Conservation (phyloP, 2,797 vertebrate species). For the Meda fulgida region DNA sequence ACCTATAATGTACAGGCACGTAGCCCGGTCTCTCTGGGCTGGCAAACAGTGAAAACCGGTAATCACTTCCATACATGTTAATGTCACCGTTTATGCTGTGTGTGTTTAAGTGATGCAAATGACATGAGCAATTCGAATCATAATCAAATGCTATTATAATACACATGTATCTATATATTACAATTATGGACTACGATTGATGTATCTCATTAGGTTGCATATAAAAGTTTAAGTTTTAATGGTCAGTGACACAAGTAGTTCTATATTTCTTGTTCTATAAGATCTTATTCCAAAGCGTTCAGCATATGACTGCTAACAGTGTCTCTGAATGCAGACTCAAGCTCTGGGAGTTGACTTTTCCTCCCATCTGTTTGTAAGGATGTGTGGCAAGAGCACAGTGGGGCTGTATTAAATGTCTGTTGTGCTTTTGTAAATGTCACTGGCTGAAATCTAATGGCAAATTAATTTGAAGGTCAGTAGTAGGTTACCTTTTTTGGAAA, state of each 20-base stretch:
- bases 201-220: neutral
- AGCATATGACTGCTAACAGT: conserved; percentile 10
- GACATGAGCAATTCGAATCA: neutral
- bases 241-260: neutral
- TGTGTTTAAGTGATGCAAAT: neutral
- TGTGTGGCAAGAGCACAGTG: conserved; percentile 12
- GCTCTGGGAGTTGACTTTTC: conserved; percentile 22
- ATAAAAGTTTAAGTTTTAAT: conserved; percentile 21
- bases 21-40: conserved; percentile 96
- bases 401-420: conserved; percentile 63
- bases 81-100: neutral
- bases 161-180: neutral
- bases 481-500: conserved; percentile 69
- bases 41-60: conserved; percentile 98
- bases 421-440: conserved; percentile 67
- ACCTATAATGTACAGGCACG: conserved; percentile 95
- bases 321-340: conserved; percentile 18
- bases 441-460: conserved; percentile 62
- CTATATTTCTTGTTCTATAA: conserved; percentile 8
- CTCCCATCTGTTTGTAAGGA: conserved; percentile 30
- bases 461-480: conserved; percentile 61
- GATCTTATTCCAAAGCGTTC: conserved; percentile 4
- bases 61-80: conserved; percentile 70
- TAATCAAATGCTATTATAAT: neutral
- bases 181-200: neutral